Evolutionary conservation across 2,113 vertebrate species (phyloP), one percentile per base, ranked within the genome.

Genomic region (Psittacara wagleri): DNA sequence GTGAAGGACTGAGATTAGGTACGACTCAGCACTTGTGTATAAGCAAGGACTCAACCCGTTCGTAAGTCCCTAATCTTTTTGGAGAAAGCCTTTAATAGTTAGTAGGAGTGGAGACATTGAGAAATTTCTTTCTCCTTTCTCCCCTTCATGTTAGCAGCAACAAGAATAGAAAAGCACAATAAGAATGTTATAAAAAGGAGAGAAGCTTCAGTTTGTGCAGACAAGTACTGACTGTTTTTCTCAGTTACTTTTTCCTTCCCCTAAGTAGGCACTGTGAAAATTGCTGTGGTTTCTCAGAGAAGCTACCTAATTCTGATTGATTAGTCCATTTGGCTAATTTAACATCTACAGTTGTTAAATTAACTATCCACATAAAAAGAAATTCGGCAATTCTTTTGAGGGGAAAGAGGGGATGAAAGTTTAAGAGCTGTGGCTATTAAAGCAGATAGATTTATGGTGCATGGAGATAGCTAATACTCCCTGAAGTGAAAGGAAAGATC

Each of bases 291-390:
- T 39, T 76, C 61, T 61, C 28, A 0, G 3, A 91, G 67, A 78
- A 89, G 39, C 27, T 54, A 27, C 64, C 66, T 80, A 70, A 75
- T 91, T 75, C 62, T 81, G 69, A 88, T 86, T 83, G 86, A 92
- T 92, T 61, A 85, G 69, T 68, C 64, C 83, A 81, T 83, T 93
- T 86, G 64, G 27, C 86, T 88, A 83, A 83, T 23, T 72, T 86
- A 84, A 49, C 57, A 88, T 51, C 62, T 66, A 44, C 25, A 28
- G 35, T 74, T 18, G 83, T 96, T 90, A 87, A 92, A 91, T 96
- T 96, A 81, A 48, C 43, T 52, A 39, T 41, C 49, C 59, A 63
- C 43, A 54, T 66, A 59, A 92, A 92, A 90, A 74, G 85, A 70
- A 83, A 92, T 55, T 77, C 77, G 86, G 73, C 69, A 82, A 14